Evolutionary conservation across 2,113 vertebrate genomes (phyloP), one percentile per base, ranked within the genome.

Genomic region (Cynoglossus semilaevis): DNA sequence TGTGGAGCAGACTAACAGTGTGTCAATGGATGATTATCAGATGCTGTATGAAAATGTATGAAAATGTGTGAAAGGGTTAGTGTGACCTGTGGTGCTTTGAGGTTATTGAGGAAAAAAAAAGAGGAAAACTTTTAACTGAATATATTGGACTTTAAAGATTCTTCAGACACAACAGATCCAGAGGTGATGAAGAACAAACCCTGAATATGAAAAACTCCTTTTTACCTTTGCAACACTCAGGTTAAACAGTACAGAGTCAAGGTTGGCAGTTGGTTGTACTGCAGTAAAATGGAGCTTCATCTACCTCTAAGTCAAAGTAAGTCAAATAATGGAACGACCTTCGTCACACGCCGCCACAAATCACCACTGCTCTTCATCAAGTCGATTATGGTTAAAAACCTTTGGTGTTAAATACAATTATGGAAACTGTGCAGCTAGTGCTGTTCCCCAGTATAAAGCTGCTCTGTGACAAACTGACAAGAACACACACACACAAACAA

Each of bases 401-500:
- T n/a, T n/a, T n/a, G n/a, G n/a, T n/a, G n/a, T n/a, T n/a, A n/a
- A n/a, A n/a, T n/a, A n/a, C n/a, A n/a, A n/a, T n/a, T n/a, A n/a
- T n/a, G n/a, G n/a, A n/a, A n/a, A n/a, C n/a, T n/a, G n/a, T n/a
- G n/a, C n/a, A n/a, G n/a, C n/a, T n/a, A n/a, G n/a, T n/a, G n/a
- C n/a, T n/a, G n/a, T n/a, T n/a, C n/a, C n/a, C n/a, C n/a, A n/a
- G n/a, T n/a, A n/a, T n/a, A n/a, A n/a, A n/a, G n/a, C n/a, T n/a
- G n/a, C n/a, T n/a, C n/a, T n/a, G n/a, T n/a, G n/a, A n/a, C n/a
- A n/a, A n/a, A n/a, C n/a, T n/a, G 15, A 58, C 67, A 50, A 58
- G 51, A 17, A 46, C n/a, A 64, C 12, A 54, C 36, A 65, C 14
- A 51, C 3, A 55, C 9, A 55, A 7, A 63, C 7, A 47, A 44